Conservation (phyloP, 1,140 invertebrate genomes). For the Oreohelix idahoensis region DNA sequence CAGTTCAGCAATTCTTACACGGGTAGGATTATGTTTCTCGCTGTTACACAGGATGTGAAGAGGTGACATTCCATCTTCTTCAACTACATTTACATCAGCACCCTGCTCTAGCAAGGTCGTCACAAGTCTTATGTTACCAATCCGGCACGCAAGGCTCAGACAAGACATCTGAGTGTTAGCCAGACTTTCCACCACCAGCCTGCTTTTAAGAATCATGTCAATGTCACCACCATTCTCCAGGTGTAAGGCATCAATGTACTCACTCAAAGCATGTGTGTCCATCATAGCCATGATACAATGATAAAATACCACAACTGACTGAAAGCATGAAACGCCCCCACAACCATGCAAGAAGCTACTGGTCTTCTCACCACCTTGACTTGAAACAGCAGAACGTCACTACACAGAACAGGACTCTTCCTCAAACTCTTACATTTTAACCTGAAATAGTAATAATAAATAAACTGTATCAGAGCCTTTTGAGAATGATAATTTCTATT, state of each 20-base stretch:
- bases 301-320: not conserved
- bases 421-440: not conserved
- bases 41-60: conserved; percentile 60
- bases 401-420: not conserved
- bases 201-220: conserved; percentile 14
- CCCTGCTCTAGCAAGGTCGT: conserved; percentile 53
- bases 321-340: not conserved
- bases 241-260: conserved; percentile 22
- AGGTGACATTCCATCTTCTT: conserved; percentile 61
- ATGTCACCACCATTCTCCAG: conserved; percentile 15
- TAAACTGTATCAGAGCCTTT: not conserved
- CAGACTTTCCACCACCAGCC: not conserved
- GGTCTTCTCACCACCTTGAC: not conserved
- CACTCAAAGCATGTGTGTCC: conserved; percentile 9
- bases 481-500: too few species aligned
- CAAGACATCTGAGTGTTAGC: conserved; percentile 39
- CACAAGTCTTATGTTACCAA: conserved; percentile 50
- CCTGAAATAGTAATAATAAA: not conserved
- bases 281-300: not conserved
- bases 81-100: conserved; percentile 53
- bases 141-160: conserved; percentile 57
- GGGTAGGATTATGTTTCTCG: conserved; percentile 47
- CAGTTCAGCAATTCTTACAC: conserved; percentile 52
- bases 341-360: not conserved
- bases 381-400: not conserved